Conservation (phyloP, 2,113 vertebrate genomes). For the Steatornis caripensis region DNA sequence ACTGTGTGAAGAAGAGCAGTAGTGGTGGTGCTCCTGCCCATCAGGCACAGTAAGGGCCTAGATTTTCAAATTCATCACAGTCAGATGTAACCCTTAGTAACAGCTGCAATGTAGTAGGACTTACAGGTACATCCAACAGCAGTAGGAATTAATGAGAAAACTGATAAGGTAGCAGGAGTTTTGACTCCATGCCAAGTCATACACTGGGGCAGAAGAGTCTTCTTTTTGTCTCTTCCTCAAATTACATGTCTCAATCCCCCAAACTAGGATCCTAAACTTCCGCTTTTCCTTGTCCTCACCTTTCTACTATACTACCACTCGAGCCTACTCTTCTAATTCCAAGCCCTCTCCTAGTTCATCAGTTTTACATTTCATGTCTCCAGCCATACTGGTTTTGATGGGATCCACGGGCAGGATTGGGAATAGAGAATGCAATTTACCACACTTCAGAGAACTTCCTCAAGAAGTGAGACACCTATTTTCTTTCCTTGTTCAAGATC, state of each 20-base stretch:
- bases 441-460: not conserved
- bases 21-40: not conserved
- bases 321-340: not conserved
- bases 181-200: not conserved
- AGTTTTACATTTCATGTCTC: not conserved
- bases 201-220: not conserved
- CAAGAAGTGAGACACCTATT: not conserved
- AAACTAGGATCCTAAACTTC: not conserved
- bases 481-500: not conserved
- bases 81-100: not conserved
- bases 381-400: not conserved
- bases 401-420: not conserved
- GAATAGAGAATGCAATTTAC: not conserved
- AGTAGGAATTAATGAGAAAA: not conserved
- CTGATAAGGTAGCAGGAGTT: fast-evolving
- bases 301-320: not conserved
- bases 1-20: not conserved
- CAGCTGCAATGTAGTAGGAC: not conserved
- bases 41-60: not conserved
- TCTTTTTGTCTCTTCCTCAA: not conserved
- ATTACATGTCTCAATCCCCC: not conserved
- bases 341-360: not conserved
- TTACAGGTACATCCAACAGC: fast-evolving
- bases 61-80: not conserved
- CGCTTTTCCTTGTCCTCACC: not conserved